Percentiles rank a stretch among this genome's conserved stretches.
Conservation (phyloP, 2,113 vertebrate species). For the Harpagus bidentatus region DNA sequence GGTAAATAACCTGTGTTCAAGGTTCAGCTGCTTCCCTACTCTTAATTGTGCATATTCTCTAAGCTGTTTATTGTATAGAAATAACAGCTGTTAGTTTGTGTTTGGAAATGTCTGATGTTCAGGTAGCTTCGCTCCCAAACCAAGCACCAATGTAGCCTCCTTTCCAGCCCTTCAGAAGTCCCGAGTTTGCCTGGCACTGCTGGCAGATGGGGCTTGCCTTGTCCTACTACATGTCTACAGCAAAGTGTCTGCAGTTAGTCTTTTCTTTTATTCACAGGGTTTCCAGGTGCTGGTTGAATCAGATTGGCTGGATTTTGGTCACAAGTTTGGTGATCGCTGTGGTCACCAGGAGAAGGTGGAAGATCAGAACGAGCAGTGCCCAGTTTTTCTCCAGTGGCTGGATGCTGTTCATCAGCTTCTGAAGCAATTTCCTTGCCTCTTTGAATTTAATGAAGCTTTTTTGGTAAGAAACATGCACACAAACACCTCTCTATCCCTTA, state of each 20-base stretch:
- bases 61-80: neutral
- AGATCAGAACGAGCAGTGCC: slow-evolving; percentile 95
- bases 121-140: neutral
- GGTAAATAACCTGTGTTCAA: neutral
- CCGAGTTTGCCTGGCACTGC: neutral
- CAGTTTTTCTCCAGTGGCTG: slow-evolving; percentile 97
- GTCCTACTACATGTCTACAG: neutral
- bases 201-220: neutral
- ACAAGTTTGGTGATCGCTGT: slow-evolving; percentile 97
- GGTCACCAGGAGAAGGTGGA: slow-evolving; percentile 95
- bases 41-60: neutral
- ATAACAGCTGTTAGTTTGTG: neutral
- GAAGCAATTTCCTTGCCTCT: slow-evolving; percentile 96
- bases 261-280: slow-evolving; percentile 73
- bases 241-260: neutral
- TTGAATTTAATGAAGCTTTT: slow-evolving; percentile 97
- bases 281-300: slow-evolving; percentile 97
- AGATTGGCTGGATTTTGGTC: slow-evolving; percentile 95
- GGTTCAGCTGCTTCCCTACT: neutral
- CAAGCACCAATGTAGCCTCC: neutral
- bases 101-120: neutral
- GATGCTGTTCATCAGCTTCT: slow-evolving; percentile 96
- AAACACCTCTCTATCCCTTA: neutral
- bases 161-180: neutral
- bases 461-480: slow-evolving; percentile 75